Evolutionary conservation across 1,140 invertebrate species (phyloP).

Genomic region (Saccostrea echinata): DNA sequence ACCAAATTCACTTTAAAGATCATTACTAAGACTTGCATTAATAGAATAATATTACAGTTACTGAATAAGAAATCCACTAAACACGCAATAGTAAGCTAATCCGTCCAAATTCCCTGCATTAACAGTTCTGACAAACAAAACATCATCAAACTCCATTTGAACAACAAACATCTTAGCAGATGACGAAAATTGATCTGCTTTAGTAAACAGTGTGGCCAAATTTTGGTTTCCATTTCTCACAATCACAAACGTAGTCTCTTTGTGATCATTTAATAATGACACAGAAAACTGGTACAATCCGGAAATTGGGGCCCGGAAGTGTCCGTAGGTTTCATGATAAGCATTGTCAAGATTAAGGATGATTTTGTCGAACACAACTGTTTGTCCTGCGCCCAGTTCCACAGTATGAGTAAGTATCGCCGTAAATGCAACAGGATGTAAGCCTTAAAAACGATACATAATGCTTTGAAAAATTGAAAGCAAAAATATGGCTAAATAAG

Average conservation of each 20-base stretch:
- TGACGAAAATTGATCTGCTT: background rate
- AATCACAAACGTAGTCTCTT: background rate
- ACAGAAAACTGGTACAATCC: slow-evolving; percentile 13
- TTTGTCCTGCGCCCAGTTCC: background rate
- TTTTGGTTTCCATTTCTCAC: slow-evolving; percentile 25
- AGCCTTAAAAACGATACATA: no score
- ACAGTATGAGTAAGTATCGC: background rate
- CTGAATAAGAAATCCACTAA: slow-evolving; percentile 7
- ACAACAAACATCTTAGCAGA: background rate
- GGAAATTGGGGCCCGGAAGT: slow-evolving; percentile 2
- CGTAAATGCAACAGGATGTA: background rate
- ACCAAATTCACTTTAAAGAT: no score
- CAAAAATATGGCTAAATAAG: no score
- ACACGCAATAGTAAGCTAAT: background rate
- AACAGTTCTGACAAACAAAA: background rate
- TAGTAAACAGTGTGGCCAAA: background rate
- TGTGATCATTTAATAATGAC: background rate
- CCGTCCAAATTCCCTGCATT: background rate
- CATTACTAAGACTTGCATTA: no score
- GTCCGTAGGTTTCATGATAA: slow-evolving; percentile 22
- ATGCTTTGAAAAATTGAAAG: no score
- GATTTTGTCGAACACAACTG: background rate
- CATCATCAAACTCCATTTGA: background rate
- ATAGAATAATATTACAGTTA: background rate
- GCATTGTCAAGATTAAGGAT: background rate